Evolutionary conservation across 2,888 invertebrate genomes (phyloP).

Genomic region (Caenorhabditis becei): DNA sequence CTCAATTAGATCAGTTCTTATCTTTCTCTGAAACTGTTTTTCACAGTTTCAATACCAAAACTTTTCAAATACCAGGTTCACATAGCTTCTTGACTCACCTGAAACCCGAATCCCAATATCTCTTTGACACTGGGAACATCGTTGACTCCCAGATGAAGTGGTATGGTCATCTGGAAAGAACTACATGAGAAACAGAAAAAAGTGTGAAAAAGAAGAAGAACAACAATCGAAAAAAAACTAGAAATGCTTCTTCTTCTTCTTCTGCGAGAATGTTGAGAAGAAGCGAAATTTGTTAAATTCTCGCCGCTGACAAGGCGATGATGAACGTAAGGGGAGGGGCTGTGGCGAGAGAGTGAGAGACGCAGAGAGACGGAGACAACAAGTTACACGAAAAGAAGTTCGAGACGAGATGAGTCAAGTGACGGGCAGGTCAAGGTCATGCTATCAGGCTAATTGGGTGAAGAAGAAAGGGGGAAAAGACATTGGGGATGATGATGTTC

Average conservation of each 20-base stretch:
- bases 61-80: slow-evolving; percentile 6
- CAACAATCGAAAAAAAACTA: slow-evolving; percentile 23
- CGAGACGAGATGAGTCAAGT: slow-evolving; percentile 18
- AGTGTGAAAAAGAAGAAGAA: slow-evolving; percentile 1
- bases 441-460: background rate
- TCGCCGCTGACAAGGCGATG: background rate
- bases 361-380: slow-evolving; percentile 18
- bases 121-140: slow-evolving; percentile 51
- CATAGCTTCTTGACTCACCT: slow-evolving; percentile 31
- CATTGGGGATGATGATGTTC: background rate
- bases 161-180: slow-evolving; percentile 40
- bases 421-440: slow-evolving; percentile 22
- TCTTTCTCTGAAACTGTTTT: no score
- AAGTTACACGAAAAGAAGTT: slow-evolving; percentile 33
- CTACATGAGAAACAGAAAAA: background rate
- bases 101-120: slow-evolving; percentile 53
- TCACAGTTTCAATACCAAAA: background rate
- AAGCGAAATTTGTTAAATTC: slow-evolving; percentile 46
- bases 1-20: no score
- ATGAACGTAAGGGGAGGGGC: slow-evolving; percentile 1
- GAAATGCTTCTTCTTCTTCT: no score
- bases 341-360: slow-evolving; percentile 8
- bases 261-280: background rate
- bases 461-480: background rate
- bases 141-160: slow-evolving; percentile 57